Base-by-base conservation (phyloP, 2,888 invertebrate genomes). In the Epinotia bilunana region DNA sequence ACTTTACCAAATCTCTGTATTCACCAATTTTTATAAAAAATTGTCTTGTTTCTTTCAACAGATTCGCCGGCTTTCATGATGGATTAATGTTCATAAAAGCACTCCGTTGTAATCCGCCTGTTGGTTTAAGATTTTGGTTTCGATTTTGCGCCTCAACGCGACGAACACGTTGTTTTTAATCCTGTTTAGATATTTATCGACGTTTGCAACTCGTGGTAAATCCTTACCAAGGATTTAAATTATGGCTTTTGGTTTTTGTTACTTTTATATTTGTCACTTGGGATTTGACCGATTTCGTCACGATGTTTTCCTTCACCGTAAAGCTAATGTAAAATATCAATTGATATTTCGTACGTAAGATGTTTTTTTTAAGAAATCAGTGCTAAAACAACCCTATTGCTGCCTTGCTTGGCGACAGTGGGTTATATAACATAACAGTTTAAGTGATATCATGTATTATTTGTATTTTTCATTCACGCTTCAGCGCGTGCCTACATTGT, bases 11-110 rank as follows among this genome's bases (percentile, higher is more conserved):
- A 69, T 57, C 18, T 60, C 63, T 39, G 49, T 53, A 23, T 33
- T 28, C 13, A 20, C 64, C 39, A 65, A 43, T 49, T 74, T 71
- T 58, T 57, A 39, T 39, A 18, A 13, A 6, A 39, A 23, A 55
- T 28, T 62, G 12, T 16, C n/a, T 13, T 65, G 67, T 65, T 60
- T 60, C 74, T 65, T 74, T 74, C 23, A 61, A 46, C 46, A 72
- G 71, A 72, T 75, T 67, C n/a, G n/a, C 65, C 55, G 55, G 62
- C 67, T 55, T 75, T 72, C 72, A 67, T 67, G 72, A 67, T 72
- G 75, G 71, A 75, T 75, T 75, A 75, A 72, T 67, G 75, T 67
- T 71, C 69, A 74, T 74, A 70, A 70, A 75, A 53, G 43, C 39
- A 33, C 55, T 12, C 57, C 75, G 61, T 49, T 62, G 55, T 39